Conservation (phyloP, 2,113 vertebrate species). For the Eupsittula cactorum region DNA sequence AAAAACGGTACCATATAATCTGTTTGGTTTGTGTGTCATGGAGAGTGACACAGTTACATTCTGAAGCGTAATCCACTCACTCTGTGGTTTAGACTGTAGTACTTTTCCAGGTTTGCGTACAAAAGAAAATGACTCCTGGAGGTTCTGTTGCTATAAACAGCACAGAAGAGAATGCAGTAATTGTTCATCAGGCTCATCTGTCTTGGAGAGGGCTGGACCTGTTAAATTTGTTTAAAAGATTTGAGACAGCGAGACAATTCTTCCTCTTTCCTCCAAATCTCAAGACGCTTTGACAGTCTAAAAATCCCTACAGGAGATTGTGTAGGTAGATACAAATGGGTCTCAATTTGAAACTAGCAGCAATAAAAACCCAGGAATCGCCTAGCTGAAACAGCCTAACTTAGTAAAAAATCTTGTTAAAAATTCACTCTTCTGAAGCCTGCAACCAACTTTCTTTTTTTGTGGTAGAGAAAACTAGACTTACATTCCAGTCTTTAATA, state of each 20-base stretch:
- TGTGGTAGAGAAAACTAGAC: neutral
- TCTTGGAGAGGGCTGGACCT: neutral
- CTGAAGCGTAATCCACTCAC: neutral
- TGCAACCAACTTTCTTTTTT: neutral
- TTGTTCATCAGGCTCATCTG: neutral
- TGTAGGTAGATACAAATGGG: neutral
- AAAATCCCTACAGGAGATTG: neutral
- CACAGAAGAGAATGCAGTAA: neutral
- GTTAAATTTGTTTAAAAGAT: neutral
- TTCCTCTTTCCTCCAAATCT: neutral
- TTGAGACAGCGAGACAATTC: neutral
- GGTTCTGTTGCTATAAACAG: neutral
- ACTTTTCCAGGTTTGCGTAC: neutral
- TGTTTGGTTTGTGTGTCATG: neutral
- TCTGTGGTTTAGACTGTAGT: neutral
- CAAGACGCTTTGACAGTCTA: neutral
- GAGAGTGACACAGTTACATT: neutral
- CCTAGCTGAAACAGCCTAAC: neutral
- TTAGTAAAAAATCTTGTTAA: neutral
- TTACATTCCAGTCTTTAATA: neutral
- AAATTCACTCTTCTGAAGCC: neutral
- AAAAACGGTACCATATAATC: conserved; percentile 11
- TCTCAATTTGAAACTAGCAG: neutral
- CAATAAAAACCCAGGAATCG: neutral
- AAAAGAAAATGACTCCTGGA: neutral